Base-by-base conservation (phyloP, 1,140 invertebrate genomes). In the Pseudachorutes palmiensis region DNA sequence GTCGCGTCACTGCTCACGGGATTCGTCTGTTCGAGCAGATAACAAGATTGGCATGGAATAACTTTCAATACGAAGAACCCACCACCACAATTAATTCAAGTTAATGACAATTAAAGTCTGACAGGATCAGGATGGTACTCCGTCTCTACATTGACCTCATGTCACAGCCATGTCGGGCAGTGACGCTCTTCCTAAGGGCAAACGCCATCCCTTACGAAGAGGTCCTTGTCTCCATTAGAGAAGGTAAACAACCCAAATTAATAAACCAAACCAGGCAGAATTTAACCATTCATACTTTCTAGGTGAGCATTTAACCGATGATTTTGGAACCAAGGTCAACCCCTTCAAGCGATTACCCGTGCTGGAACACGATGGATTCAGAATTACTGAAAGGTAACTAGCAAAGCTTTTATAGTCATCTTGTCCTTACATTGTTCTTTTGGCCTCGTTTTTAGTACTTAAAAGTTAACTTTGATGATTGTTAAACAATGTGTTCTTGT, bases 271-370 rank as follows among this genome's bases (percentile, higher is more conserved):
- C n/a, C n/a, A n/a, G 3, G 2, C 0, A 60, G 1, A 9, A 61
- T 41, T 32, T 22, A 1, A 36, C 36, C 30, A 24, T 59, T 3
- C 51, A 67, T 58, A 9, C 49, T 1, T 33, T 57, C 33, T 71
- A 89, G 88, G 85, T 55, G 87, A 90, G 76, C 90, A 94, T 76
- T 81, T 84, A 48, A 80, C 80, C 24, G 79, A 86, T 3, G 86
- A 90, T 71, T 94, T 81, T 78, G 79, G 80, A 68, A n/a, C n/a
- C n/a, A 79, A 82, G 62, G 84, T 92, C 3, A 89, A 89, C 79
- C 85, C 85, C 51, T 86, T 92, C 72, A 79, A 87, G 75, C 86
- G 84, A 76, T 86, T 94, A 3, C 91, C 91, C 61, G 86, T 85
- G 24, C 87, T 93, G 67, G 84, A 88, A 72, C 85, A 93, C 74